Evolutionary conservation across 2,113 vertebrate species (phyloP), one percentile per base, ranked within the genome.

Genomic region (Peucedramus taeniatus): DNA sequence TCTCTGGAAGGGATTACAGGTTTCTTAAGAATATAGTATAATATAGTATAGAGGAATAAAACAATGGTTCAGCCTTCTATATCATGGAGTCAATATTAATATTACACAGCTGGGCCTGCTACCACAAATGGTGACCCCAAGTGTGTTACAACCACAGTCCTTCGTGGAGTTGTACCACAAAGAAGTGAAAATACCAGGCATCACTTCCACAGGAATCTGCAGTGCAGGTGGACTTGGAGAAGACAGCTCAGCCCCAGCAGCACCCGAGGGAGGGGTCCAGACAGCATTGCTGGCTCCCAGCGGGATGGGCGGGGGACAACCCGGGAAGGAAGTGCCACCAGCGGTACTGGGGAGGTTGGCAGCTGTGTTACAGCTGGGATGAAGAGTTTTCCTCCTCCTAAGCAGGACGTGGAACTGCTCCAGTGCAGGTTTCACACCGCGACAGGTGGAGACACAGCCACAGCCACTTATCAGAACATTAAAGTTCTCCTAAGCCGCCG

Each of bases 401-500:
- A 12, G 3, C 2, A 0, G 63, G 47, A 45, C 44, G 4, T 2
- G 3, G 80, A 85, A 13, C 12, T 3, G 35, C 47, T 92, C 65
- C 80, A 5, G 40, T 0, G 14, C 20, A 3, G 78, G 37, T 47
- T 78, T 54, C 77, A 70, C 30, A 4, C 54, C 8, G 4, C 1
- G 1, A 33, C 68, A 60, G 64, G 83, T 53, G 79, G 65, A 94
- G 82, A 79, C 13, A 11, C 75, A 33, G 94, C 65, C 44, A 84
- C 94, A 96, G 81, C 91, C 94, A 87, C 96, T 97, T 94, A 87
- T 16, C 14, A 3, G 90, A 68, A 72, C 80, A 78, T 95, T 95
- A 79, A 95, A 96, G 95, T 96, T 97, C 91, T 93, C 83, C 80
- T 75, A 71, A 97, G 87, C 97, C 85, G 84, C 91, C 2, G 66